phyloP scores from a whole-genome alignment of 2,797 vertebrate species.

The Aldrovandia affinis region DNA sequence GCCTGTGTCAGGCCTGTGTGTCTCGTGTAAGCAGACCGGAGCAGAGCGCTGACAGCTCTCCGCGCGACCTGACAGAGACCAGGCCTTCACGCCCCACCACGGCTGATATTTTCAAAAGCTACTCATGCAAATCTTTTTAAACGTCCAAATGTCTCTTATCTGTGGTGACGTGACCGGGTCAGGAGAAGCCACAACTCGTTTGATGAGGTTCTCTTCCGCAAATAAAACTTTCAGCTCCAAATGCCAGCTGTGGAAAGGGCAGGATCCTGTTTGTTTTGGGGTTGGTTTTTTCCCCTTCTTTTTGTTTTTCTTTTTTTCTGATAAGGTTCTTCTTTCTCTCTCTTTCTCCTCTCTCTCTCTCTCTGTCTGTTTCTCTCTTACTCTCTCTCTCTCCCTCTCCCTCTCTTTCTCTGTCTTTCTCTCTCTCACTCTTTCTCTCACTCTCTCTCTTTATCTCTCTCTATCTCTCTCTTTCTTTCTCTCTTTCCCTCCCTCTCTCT shows the following conservation, averaged over 20 bases:
- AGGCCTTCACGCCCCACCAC: neutral
- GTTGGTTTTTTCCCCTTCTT: neutral
- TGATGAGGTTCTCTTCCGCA: neutral
- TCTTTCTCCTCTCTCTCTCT: neutral
- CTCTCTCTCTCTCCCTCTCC: neutral
- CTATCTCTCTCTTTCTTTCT: too few species aligned
- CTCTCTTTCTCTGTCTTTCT: neutral
- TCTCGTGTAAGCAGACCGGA: neutral
- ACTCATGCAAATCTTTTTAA: neutral
- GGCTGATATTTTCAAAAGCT: neutral
- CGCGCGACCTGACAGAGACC: neutral
- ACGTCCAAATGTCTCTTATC: neutral
- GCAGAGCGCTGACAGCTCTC: neutral
- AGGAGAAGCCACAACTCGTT: neutral
- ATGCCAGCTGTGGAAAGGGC: neutral
- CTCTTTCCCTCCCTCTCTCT: neutral
- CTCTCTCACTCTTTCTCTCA: neutral
- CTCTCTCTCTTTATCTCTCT: neutral
- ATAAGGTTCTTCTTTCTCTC: too few species aligned
- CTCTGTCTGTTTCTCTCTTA: neutral
- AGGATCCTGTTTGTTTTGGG: neutral
- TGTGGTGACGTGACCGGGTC: neutral
- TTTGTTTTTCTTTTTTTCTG: neutral
- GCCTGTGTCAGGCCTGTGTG: neutral
- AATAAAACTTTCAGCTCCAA: neutral